Evolutionary conservation across 2,113 vertebrate species (phyloP).

Genomic region (Jacana jacana): DNA sequence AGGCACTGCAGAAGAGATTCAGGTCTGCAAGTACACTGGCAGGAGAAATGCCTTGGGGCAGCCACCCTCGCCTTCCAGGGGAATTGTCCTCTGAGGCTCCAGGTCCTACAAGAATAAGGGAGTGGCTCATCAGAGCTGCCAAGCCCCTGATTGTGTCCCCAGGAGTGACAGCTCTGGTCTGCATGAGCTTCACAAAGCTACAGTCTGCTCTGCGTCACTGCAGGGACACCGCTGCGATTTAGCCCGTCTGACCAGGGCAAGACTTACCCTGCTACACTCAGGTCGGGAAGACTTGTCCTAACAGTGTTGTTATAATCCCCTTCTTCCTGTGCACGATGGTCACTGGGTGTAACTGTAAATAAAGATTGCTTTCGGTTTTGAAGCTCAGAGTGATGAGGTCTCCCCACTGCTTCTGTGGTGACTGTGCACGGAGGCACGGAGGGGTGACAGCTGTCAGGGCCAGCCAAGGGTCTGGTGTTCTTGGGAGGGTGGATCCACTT

Average conservation of each 20-base stretch:
- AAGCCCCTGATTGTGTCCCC: background rate
- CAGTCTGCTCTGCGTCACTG: background rate
- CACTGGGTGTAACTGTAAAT: slow-evolving; percentile 28
- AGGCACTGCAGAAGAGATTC: background rate
- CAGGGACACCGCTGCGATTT: background rate
- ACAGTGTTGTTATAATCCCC: background rate
- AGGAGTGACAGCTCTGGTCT: background rate
- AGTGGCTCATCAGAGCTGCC: background rate
- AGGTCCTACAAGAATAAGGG: background rate
- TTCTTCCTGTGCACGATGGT: background rate
- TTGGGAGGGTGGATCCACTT: background rate
- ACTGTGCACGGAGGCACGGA: background rate
- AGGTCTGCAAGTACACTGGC: background rate
- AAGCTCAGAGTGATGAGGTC: background rate
- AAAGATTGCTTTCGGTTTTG: background rate
- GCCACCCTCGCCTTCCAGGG: background rate
- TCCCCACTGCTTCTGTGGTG: background rate
- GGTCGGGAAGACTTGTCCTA: background rate
- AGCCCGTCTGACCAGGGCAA: background rate
- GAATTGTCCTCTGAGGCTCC: background rate
- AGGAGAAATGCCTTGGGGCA: background rate
- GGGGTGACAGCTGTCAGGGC: background rate
- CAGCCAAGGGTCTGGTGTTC: background rate
- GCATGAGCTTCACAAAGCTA: background rate
- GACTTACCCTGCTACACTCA: background rate